Evolutionary conservation across 1,140 invertebrate genomes (phyloP).

Genomic region (Ceratina australensis): DNA sequence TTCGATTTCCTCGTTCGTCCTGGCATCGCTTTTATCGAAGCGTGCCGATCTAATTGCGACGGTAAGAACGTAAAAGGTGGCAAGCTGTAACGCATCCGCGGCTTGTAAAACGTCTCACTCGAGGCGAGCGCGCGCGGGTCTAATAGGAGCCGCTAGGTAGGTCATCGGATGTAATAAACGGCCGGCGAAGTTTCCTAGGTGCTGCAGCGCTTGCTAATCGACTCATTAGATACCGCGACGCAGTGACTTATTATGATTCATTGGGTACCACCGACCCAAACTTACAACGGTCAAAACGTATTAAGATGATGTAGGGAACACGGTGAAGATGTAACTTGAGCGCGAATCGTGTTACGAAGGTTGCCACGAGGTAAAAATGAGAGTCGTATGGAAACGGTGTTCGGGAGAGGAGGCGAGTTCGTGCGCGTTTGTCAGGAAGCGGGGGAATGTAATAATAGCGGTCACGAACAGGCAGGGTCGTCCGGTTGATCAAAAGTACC

Average conservation of each 20-base stretch:
- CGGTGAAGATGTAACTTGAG: too few relatives aligned
- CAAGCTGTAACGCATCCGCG: background rate
- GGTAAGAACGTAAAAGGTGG: too few relatives aligned
- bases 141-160: conserved; percentile 67
- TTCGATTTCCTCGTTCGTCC: background rate
- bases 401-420: too few relatives aligned
- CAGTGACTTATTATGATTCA: conserved; percentile 42
- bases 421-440: too few relatives aligned
- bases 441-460: conserved; percentile 25
- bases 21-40: conserved; percentile 23
- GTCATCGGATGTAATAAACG: conserved; percentile 70
- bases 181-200: conserved; percentile 57
- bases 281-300: background rate
- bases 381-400: too few relatives aligned
- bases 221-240: conserved; percentile 64
- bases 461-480: conserved; percentile 18
- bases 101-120: conserved; percentile 63
- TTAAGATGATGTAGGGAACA: background rate
- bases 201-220: conserved; percentile 64
- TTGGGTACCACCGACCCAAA: conserved; percentile 22
- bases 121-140: conserved; percentile 48
- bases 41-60: background rate
- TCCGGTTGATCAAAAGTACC: conserved; percentile 58
- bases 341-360: too few relatives aligned
- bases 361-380: background rate